Conservation (phyloP, 2,113 vertebrate species). For the Canis aureus region DNA sequence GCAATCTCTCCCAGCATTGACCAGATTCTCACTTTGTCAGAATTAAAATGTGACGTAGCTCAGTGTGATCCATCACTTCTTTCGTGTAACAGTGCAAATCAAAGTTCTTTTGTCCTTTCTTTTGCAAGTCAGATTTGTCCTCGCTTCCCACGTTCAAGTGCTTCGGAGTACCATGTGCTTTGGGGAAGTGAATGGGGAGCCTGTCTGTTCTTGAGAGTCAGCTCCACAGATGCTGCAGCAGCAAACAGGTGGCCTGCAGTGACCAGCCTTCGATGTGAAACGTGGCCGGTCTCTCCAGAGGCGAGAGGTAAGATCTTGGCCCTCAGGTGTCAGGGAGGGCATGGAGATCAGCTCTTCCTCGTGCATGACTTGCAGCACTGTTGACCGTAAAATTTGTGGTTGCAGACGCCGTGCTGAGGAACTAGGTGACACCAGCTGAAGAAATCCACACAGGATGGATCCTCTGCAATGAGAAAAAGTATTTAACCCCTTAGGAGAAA, state of each 20-base stretch:
- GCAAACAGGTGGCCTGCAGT: fast-evolving
- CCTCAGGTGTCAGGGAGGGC: neutral
- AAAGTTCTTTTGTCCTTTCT: neutral
- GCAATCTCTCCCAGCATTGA: neutral
- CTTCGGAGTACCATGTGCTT: slow-evolving; percentile 80
- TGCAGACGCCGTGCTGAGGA: slow-evolving; percentile 96
- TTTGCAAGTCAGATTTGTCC: slow-evolving; percentile 53
- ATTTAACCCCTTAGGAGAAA: neutral
- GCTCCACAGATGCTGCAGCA: neutral
- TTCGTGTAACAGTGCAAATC: slow-evolving; percentile 63
- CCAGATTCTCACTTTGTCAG: neutral
- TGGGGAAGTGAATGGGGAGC: neutral
- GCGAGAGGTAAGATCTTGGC: neutral
- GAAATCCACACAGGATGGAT: slow-evolving; percentile 92
- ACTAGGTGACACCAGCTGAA: slow-evolving; percentile 98
- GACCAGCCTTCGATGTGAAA: fast-evolving
- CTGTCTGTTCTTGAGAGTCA: neutral
- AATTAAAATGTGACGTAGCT: neutral
- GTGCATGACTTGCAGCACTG: slow-evolving; percentile 97
- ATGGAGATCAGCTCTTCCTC: slow-evolving; percentile 88
- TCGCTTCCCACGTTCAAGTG: slow-evolving; percentile 80
- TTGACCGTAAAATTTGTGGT: slow-evolving; percentile 97
- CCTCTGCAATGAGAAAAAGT: slow-evolving; percentile 86
- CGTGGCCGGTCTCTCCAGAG: neutral
- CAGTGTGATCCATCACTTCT: neutral